Conservation (phyloP, 2,113 vertebrate species). For the Scatophagus argus region DNA sequence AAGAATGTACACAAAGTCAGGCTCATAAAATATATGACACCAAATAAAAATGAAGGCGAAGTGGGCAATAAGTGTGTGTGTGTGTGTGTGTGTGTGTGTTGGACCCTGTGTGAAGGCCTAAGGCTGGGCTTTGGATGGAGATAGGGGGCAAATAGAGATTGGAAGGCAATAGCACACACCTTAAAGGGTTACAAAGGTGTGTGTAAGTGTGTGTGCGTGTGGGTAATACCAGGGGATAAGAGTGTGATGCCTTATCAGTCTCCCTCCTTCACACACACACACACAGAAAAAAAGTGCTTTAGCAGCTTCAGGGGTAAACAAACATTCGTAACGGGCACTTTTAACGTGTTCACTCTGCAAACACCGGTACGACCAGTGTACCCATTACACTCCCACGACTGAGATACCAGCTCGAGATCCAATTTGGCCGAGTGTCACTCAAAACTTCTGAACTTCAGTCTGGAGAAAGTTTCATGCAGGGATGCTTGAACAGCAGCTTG, state of each 20-base stretch:
- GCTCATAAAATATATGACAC: conserved; percentile 55
- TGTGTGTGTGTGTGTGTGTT: conserved; percentile 40
- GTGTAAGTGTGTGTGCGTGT: conserved; percentile 39
- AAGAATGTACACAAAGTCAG: conserved; percentile 41
- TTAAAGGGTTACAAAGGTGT: conserved; percentile 43
- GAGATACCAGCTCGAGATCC: conserved; percentile 8
- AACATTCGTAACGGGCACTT: conserved; percentile 77
- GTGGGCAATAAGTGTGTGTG: conserved; percentile 33
- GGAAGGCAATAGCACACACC: conserved; percentile 70
- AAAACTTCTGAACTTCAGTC: conserved; percentile 18
- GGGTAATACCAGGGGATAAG: conserved; percentile 53
- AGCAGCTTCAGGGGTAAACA: conserved; percentile 75
- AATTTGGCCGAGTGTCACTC: conserved; percentile 13
- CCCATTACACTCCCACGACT: conserved; percentile 17
- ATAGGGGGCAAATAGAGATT: conserved; percentile 34
- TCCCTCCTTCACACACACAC: conserved; percentile 5
- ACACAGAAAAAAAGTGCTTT: conserved; percentile 70
- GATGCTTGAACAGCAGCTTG: conserved; percentile 25
- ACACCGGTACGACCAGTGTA: conserved; percentile 40
- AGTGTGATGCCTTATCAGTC: conserved; percentile 46
- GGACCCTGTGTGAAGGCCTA: conserved; percentile 74
- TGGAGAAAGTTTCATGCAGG: background rate
- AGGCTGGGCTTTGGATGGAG: conserved; percentile 70
- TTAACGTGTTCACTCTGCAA: conserved; percentile 62
- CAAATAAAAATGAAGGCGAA: conserved; percentile 54